Evolutionary conservation across 2,888 invertebrate genomes (phyloP), one percentile per base, ranked within the genome.

Genomic region (Nemapogon koenigi): DNA sequence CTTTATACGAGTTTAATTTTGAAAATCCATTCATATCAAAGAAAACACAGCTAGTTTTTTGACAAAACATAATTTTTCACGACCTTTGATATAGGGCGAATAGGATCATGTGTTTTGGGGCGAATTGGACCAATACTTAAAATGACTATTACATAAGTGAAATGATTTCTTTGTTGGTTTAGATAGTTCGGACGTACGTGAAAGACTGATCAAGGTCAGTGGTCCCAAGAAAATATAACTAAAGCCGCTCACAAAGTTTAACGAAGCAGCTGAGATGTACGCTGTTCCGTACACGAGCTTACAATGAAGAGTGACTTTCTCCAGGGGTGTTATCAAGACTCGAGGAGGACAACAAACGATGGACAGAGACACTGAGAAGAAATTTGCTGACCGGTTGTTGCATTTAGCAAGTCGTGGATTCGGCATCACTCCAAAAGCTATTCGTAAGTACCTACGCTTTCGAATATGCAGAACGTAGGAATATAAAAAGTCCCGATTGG

Each of bases 371-470:
- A 35, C 41, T 19, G 38, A 41, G 29, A 32, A 40, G 16, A 30
- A n/a, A 8, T 40, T 37, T 17, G 40, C 40, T 13, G 40, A 25
- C 18, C 25, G 38, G 16, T 14, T 41, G 18, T 27, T 41, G 38
- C 32, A 41, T 22, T 30, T 41, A 37, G 37, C 38, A 25, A 17
- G 37, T 40, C 28, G 32, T 40, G 40, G 37, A 22, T 40, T 37
- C 33, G 37, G 37, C 25, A 37, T 37, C 26, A 37, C 40, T 31
- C 32, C 37, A 30, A 40, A 40, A 17, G 26, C 37, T 25, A 32
- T 37, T 37, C 40, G 42, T 40, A 42, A 42, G 22, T 40, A n/a
- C n/a, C n/a, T n/a, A 40, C 16, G 42, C 39, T 30, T 43, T 38
- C 28, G 35, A 31, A 35, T 41, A 37, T 17, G 37, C 35, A 19